These are phyloP conservation scores for Drosophila truncata DNA, from an alignment of 1,140 invertebrate species.

Conservation along the genomic window DNA sequence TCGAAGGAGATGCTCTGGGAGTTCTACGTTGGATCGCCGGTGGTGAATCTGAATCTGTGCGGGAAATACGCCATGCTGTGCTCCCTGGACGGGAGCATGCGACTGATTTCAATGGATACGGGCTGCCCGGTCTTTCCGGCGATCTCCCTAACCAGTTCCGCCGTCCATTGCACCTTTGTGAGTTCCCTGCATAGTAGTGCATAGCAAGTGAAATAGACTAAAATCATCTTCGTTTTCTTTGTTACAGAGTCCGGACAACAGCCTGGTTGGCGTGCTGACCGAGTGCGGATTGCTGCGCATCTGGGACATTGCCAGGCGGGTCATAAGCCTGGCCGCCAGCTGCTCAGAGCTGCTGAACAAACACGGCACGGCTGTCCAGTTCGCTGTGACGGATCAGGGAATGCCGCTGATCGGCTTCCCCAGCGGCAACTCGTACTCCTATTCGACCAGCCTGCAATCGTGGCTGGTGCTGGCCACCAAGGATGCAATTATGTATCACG, in stretches of 20 bases:
- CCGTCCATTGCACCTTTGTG: constrained; percentile 80
- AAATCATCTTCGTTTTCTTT: not conserved
- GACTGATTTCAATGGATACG: constrained; percentile 70
- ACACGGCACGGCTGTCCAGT: constrained; percentile 66
- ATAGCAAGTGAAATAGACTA: not conserved
- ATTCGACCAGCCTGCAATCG: constrained; percentile 68
- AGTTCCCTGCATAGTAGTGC: constrained; percentile 14
- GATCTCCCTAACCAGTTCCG: constrained; percentile 65
- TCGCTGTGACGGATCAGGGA: constrained; percentile 78
- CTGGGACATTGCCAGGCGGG: constrained; percentile 66
- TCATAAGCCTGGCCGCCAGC: constrained; percentile 54
- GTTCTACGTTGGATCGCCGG: constrained; percentile 73
- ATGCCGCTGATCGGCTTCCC: constrained; percentile 74
- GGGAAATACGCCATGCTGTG: constrained; percentile 79
- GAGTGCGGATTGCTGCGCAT: constrained; percentile 76
- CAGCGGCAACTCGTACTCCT: constrained; percentile 79
- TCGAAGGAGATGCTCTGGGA: constrained; percentile 57
- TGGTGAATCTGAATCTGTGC: constrained; percentile 81
- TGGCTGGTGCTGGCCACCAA: constrained; percentile 81
- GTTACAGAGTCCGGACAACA: constrained; percentile 66
- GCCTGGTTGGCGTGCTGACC: constrained; percentile 74
- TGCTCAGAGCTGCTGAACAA: constrained; percentile 70
- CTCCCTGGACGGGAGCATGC: constrained; percentile 77
- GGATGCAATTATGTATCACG: constrained; percentile 79
- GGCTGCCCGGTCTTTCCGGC: constrained; percentile 75